These are phyloP conservation scores for Notothenia rossii DNA, from an alignment of 2,113 vertebrate species.

Conservation along the genomic window DNA sequence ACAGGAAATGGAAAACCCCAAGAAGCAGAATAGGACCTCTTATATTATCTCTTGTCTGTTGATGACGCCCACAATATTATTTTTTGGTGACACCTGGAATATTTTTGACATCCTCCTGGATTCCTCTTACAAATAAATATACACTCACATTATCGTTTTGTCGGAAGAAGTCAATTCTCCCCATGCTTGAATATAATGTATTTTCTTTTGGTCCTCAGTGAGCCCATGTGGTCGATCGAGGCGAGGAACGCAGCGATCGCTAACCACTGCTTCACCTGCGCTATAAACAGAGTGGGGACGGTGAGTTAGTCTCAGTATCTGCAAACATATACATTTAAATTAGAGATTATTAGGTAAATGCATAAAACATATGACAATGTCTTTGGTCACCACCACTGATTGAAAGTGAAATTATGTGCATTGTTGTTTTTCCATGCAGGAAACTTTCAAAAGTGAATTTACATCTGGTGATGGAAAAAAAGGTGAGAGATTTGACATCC, in stretches of 20 bases:
- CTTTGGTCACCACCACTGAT: background rate
- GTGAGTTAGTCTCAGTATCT: constrained; percentile 77
- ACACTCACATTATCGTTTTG: no score
- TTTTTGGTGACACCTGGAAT: no score
- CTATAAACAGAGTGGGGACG: constrained; percentile 95
- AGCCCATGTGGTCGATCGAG: constrained; percentile 95
- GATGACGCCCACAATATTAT: no score
- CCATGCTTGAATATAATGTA: background rate
- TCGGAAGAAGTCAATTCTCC: no score
- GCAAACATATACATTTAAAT: background rate
- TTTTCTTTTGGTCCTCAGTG: constrained; percentile 80
- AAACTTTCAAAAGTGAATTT: constrained; percentile 92
- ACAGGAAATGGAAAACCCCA: no score
- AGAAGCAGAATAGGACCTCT: no score
- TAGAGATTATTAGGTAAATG: no score
- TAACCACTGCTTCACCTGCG: constrained; percentile 95
- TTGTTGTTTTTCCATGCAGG: constrained; percentile 81
- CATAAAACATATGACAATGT: no score
- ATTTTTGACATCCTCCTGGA: no score
- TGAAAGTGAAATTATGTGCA: background rate
- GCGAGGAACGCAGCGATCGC: constrained; percentile 96
- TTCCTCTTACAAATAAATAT: no score
- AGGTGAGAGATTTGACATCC: constrained; percentile 78
- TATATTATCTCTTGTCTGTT: no score
- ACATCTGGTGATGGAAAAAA: constrained; percentile 94